These are phyloP conservation scores for Drosophila obscura DNA, from an alignment of 1,140 invertebrate species.

Conservation along the genomic window DNA sequence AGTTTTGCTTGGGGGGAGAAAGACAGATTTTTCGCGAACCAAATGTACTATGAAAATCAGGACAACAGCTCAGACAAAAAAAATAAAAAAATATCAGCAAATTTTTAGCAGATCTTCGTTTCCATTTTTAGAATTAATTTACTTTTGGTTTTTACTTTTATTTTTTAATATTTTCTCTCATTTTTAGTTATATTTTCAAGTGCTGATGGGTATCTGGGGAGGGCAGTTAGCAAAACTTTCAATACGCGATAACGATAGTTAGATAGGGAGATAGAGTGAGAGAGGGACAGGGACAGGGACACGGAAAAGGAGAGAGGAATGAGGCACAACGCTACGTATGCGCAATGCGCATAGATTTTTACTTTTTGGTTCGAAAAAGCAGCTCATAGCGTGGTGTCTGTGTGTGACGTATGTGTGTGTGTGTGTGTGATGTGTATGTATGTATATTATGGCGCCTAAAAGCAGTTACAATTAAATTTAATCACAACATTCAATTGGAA, in stretches of 20 bases:
- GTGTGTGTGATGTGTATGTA: constrained; percentile 36
- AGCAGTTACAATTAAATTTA: constrained; percentile 73
- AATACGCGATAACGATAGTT: constrained; percentile 44
- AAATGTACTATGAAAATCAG: constrained; percentile 25
- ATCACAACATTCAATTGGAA: constrained; percentile 77
- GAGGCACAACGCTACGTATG: constrained; percentile 60
- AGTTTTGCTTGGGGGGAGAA: constrained; percentile 63
- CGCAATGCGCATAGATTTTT: constrained; percentile 37
- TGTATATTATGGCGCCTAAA: constrained; percentile 52
- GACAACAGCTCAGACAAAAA: constrained; percentile 25
- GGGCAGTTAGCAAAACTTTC: constrained; percentile 73
- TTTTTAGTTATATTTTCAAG: constrained; percentile 68
- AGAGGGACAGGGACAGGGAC: too few species aligned
- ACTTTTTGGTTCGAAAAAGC: constrained; percentile 11
- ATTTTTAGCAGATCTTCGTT: constrained; percentile 45
- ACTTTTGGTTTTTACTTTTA: constrained; percentile 4
- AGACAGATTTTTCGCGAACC: constrained; percentile 9
- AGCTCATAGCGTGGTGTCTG: constrained; percentile 26
- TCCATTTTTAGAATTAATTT: constrained; percentile 1
- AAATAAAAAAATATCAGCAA: constrained; percentile 52
- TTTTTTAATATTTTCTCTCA: background rate
- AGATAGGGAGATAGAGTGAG: background rate
- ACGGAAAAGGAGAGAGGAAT: constrained; percentile 2
- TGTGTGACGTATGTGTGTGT: constrained; percentile 42
- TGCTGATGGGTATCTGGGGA: constrained; percentile 55